Base-by-base conservation (phyloP, 2,888 invertebrate genomes). In the Hirtodrosophila duncani region DNA sequence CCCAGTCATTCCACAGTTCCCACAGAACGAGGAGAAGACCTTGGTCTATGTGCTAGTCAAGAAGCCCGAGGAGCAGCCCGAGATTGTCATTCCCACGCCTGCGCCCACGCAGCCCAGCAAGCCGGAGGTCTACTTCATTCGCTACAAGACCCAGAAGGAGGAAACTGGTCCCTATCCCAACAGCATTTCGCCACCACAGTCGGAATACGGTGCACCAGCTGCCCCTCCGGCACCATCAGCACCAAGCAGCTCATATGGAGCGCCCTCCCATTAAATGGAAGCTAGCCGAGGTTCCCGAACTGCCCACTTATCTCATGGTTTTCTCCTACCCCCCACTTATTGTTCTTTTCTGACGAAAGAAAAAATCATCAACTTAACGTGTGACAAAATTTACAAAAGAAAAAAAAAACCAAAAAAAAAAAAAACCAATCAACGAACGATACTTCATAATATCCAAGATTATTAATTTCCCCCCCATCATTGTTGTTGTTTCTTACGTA, bases 71-170 rank as follows among this genome's bases (percentile, higher is more conserved):
- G 92, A 92, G 66, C 90, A 90, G 56, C 92, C 92, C 1, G 92
- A 92, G 66, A 89, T 92, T 64, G 85, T 89, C 33, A 89, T 92
- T 10, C 92, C 92, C 2, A 92, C 92, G 8, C 91, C 91, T 16
- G 90, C 91, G 16, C 92, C 92, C 14, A 92, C 92, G 38, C 92
- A 92, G 81, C 92, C 92, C 45, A 91, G 91, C 88, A 92, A 92
- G 84, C 92, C 92, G 10, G 92, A 92, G 87, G 92, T 92, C 27
- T 92, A 92, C 88, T 92, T 92, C 86, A 92, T 92, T 84, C 89
- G 92, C 79, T 92, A 92, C 88, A 92, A 92, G 88, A 92, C 92
- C 46, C 92, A 92, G 64, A 87, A 87, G 71, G 86, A 86, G 63
- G 86, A 87, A 55, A 68, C 83, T 33, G 85, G 86, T 7, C 85